Evolutionary conservation across 2,888 invertebrate genomes (phyloP).

Genomic region (Lasioglossum pauxillum): DNA sequence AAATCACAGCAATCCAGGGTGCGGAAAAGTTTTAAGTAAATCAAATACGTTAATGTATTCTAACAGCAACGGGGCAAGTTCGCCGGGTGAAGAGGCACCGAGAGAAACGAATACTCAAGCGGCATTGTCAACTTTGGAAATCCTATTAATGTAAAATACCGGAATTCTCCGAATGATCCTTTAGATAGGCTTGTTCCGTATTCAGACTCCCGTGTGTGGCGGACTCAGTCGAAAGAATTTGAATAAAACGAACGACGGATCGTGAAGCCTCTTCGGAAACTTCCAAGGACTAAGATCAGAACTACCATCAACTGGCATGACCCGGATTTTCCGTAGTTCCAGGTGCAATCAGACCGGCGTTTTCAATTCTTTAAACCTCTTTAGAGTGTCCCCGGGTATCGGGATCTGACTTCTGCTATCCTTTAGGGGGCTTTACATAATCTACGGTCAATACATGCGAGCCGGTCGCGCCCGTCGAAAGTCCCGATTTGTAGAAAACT

Average conservation of each 20-base stretch:
- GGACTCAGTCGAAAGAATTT: conserved; percentile 40
- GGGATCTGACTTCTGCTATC: neutral
- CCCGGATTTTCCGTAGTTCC: conserved; percentile 27
- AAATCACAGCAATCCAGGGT: neutral
- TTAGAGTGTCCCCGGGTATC: neutral
- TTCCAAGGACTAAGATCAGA: conserved; percentile 44
- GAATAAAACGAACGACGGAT: conserved; percentile 58
- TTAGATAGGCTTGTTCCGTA: conserved; percentile 37
- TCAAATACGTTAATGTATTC: conserved; percentile 65
- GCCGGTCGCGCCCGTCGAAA: neutral
- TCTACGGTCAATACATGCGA: conserved; percentile 5
- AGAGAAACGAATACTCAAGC: conserved; percentile 61
- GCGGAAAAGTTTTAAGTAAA: conserved; percentile 49
- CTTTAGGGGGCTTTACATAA: conserved; percentile 2
- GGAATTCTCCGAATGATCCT: conserved; percentile 61
- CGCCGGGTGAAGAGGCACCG: neutral
- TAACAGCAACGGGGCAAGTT: conserved; percentile 36
- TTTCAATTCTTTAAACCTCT: conserved; percentile 12
- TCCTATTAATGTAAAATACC: conserved; percentile 69
- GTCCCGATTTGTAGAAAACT: neutral
- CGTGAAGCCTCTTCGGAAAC: conserved; percentile 37
- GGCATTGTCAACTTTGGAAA: conserved; percentile 63
- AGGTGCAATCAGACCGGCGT: neutral
- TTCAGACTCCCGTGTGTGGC: conserved; percentile 11
- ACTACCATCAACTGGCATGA: conserved; percentile 40